These are phyloP conservation scores for Gadus chalcogrammus DNA, from an alignment of 2,113 vertebrate species.

Conservation along the genomic window DNA sequence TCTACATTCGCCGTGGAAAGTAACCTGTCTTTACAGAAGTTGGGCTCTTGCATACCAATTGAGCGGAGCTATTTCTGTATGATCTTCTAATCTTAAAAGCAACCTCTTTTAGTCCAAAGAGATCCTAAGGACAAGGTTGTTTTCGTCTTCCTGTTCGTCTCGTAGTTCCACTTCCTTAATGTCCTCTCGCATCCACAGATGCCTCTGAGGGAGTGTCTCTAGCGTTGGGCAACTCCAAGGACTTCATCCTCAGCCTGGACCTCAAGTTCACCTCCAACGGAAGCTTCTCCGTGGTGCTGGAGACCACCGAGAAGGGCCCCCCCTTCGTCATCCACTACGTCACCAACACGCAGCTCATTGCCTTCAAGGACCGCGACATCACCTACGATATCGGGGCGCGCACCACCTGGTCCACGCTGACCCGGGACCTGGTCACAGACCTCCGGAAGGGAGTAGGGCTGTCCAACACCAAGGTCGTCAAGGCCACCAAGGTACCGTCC, in stretches of 20 bases:
- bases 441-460: slow-evolving; percentile 93
- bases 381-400: slow-evolving; percentile 89
- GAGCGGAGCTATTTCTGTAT: neutral
- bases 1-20: slow-evolving; percentile 38
- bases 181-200: slow-evolving; percentile 68
- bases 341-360: slow-evolving; percentile 84
- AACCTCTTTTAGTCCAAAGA: neutral
- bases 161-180: neutral
- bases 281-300: slow-evolving; percentile 87
- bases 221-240: slow-evolving; percentile 84
- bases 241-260: slow-evolving; percentile 94
- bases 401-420: slow-evolving; percentile 86
- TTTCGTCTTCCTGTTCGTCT: neutral
- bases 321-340: slow-evolving; percentile 89
- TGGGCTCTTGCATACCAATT: neutral
- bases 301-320: slow-evolving; percentile 89
- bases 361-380: slow-evolving; percentile 83
- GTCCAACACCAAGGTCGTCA: slow-evolving; percentile 96
- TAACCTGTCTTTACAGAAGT: slow-evolving; percentile 8
- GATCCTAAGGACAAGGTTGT: neutral
- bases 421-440: slow-evolving; percentile 91
- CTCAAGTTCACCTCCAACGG: slow-evolving; percentile 87
- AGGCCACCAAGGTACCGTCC: slow-evolving; percentile 80
- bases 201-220: slow-evolving; percentile 86
- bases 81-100: neutral